These are phyloP conservation scores for Bufo gargarizans DNA, from an alignment of 2,113 vertebrate genomes.

Conservation along the genomic window DNA sequence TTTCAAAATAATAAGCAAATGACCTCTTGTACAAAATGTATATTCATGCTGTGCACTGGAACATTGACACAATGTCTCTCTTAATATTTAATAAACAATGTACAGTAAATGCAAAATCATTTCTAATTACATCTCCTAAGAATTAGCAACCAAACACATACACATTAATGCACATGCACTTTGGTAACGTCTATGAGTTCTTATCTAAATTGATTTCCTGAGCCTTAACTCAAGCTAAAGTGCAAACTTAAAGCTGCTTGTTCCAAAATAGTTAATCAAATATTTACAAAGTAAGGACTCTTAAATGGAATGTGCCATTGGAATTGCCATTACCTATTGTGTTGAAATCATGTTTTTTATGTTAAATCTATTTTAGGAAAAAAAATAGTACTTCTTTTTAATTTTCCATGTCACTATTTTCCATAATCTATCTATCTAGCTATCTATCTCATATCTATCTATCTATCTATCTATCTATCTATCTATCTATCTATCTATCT, in stretches of 20 bases:
- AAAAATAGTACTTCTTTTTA: too few relatives aligned
- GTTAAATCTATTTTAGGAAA: too few relatives aligned
- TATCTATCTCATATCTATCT: too few relatives aligned
- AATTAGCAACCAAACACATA: slow-evolving; percentile 10
- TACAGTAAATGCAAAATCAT: slow-evolving; percentile 30
- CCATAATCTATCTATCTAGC: too few relatives aligned
- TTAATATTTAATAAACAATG: slow-evolving; percentile 32
- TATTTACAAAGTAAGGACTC: neutral
- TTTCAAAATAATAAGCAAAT: slow-evolving; percentile 15
- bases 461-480: too few relatives aligned
- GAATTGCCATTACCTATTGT: too few relatives aligned
- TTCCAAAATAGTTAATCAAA: neutral
- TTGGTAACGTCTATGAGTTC: neutral
- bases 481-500: too few relatives aligned
- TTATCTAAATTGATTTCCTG: slow-evolving; percentile 10
- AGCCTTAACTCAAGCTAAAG: too few relatives aligned
- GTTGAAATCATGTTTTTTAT: too few relatives aligned
- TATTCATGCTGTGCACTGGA: slow-evolving; percentile 11
- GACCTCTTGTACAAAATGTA: slow-evolving; percentile 9
- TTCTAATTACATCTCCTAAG: slow-evolving; percentile 31
- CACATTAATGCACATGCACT: slow-evolving; percentile 31
- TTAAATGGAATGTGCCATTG: neutral
- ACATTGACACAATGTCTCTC: slow-evolving; percentile 27
- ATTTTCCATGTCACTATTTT: too few relatives aligned
- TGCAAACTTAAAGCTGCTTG: neutral